Evolutionary conservation across 2,888 invertebrate genomes (phyloP), one percentile per base, ranked within the genome.

Genomic region (Lasius platythorax): DNA sequence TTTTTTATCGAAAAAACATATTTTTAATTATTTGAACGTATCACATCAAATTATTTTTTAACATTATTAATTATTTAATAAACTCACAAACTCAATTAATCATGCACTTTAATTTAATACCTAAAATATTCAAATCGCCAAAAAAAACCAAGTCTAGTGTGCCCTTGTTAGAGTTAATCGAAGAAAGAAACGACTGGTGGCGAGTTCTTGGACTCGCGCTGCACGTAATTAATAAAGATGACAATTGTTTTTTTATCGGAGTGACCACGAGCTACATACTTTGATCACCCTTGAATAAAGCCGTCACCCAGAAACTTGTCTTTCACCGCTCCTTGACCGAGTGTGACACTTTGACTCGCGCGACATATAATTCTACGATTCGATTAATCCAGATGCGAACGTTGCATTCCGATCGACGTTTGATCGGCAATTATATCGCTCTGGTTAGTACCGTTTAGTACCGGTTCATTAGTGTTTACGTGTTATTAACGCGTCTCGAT

Each of bases 241-340:
- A n/a, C 3, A 5, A 30, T 33, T 30, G 4, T 18, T 72, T 74
- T 74, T 72, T 50, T 79, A 33, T 46, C 37, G 1, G 23, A 37
- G 12, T 61, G 46, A 79, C 33, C 72, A 33, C 46, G 72, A 12
- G 61, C 73, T 46, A 70, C n/a, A n/a, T n/a, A n/a, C 70, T 79
- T 79, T 18, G 12, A 63, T 72, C 28, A 72, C 46, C 79, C 79
- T 79, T 50, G 79, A 72, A 23, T 61, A 12, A 33, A 79, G 37
- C 46, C 72, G 33, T 70, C 18, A 70, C n/a, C 46, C 23, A 72
- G 61, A 33, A 61, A 79, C 46, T 9, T 46, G 46, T 61, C 61
- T 63, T 81, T 72, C 37, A 28, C 18, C 37, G 28, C 23, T n/a
- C 46, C 72, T 79, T 72, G 72, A 67, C 70, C 46, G 72, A 30